A percentile compares a stretch with the other conserved stretches of the same genome.
Evolutionary conservation across 2,888 invertebrate genomes (phyloP).

Genomic region (Rhamphomyia laevipes): DNA sequence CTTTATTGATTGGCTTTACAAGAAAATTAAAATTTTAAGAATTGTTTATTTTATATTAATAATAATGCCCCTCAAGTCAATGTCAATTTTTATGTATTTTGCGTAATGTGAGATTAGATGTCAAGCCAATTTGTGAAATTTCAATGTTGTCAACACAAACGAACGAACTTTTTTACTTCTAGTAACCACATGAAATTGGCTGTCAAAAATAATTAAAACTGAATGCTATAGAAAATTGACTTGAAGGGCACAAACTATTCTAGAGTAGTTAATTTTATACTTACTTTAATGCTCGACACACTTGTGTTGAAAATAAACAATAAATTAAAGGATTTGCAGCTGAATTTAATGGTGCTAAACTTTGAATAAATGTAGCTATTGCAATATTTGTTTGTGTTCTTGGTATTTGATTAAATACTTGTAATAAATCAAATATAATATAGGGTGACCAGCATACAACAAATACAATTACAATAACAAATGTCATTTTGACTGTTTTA

Average conservation of each 20-base stretch:
- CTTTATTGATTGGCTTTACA: slow-evolving; percentile 1
- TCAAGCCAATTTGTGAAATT: too few relatives aligned
- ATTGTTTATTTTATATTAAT: background rate
- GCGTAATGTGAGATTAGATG: too few relatives aligned
- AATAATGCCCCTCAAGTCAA: too few relatives aligned
- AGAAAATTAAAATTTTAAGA: background rate
- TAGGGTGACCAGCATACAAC: slow-evolving; percentile 93
- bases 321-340: slow-evolving; percentile 92
- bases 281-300: slow-evolving; percentile 76
- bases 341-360: slow-evolving; percentile 81
- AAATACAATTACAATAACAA: slow-evolving; percentile 90
- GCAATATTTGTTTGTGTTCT: slow-evolving; percentile 68
- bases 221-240: too few relatives aligned
- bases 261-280: slow-evolving; percentile 9
- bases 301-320: slow-evolving; percentile 82
- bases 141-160: too few relatives aligned
- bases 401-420: slow-evolving; percentile 76
- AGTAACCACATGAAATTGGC: too few relatives aligned
- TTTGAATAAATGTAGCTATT: slow-evolving; percentile 82
- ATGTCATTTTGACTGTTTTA: slow-evolving; percentile 95
- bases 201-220: too few relatives aligned
- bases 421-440: slow-evolving; percentile 81
- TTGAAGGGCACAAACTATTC: background rate
- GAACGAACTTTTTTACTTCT: too few relatives aligned
- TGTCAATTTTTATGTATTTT: too few relatives aligned